Base-by-base conservation (phyloP, 2,888 invertebrate species). In the Noctua janthina region DNA sequence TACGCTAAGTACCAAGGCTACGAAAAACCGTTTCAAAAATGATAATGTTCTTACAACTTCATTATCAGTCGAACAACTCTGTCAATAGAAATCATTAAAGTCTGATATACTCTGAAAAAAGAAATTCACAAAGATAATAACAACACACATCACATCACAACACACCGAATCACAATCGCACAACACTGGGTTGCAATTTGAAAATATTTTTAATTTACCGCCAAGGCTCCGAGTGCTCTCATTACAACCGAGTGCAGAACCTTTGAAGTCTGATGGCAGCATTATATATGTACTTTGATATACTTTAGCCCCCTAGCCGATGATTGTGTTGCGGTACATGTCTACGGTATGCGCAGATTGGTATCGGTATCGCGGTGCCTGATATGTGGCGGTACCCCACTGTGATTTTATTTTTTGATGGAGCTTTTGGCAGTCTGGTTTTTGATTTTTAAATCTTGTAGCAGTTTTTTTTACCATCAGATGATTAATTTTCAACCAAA, bases 131-230 rank as follows among this genome's bases (percentile, higher is more conserved):
- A 51, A 39, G 0, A 73, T 39, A 62, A 54, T 23, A n/a, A 46
- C 8, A 54, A 17, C 20, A 39, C 6, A 49, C 10, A 66, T 79
- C n/a, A 68, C n/a, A 46, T 68, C 8, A 68, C 82, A 81, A 76
- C 72, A 82, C 83, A 85, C 79, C 87, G 84, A 82, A 86, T 83
- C 80, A 86, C 85, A 89, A 89, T 73, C 75, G 62, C 35, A 79
- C 77, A 91, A 86, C 87, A 79, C 87, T 89, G 90, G 85, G 84
- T 87, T 90, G 91, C 91, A 92, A 92, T 93, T 93, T 92, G 89
- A 92, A 94, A 94, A 94, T 94, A 94, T 94, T 94, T 94, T 94
- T 94, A 94, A 95, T 95, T 93, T 93, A 92, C 91, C 91, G 87
- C 90, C 88, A 88, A 80, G 59, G 80, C 76, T 79, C 85, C 76